Evolutionary conservation across 1,140 invertebrate species (phyloP).

Genomic region (Onthophagus taurus): DNA sequence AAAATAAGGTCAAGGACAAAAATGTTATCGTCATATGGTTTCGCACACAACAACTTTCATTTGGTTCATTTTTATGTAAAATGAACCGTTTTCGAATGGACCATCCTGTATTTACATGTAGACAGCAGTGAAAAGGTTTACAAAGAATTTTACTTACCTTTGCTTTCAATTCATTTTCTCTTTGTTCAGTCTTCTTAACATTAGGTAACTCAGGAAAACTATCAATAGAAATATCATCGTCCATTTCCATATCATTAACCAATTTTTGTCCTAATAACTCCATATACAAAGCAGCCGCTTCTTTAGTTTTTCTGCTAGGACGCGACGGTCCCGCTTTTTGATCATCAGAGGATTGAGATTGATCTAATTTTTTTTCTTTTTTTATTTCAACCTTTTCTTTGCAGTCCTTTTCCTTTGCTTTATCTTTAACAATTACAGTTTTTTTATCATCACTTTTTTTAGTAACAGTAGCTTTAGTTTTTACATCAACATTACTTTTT

Average conservation of each 20-base stretch:
- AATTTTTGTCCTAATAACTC: conserved; percentile 62
- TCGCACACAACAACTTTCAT: no score
- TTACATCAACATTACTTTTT: conserved; percentile 1
- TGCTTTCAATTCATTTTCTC: conserved; percentile 50
- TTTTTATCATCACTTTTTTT: neutral
- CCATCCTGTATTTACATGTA: no score
- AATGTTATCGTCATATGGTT: no score
- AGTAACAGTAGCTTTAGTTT: no score
- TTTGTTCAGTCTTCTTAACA: conserved; percentile 48
- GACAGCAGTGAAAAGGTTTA: no score
- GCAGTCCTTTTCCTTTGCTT: neutral
- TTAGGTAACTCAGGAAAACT: conserved; percentile 60
- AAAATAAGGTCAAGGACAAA: no score
- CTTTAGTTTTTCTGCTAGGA: conserved; percentile 63
- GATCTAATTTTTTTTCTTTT: neutral
- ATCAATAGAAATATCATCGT: conserved; percentile 51
- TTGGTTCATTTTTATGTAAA: no score
- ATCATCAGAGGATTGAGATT: neutral
- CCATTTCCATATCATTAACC: conserved; percentile 42
- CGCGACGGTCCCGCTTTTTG: no score
- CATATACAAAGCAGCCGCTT: conserved; percentile 65
- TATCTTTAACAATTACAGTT: neutral
- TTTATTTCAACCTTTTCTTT: neutral
- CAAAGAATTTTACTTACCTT: no score
- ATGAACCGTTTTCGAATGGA: no score